Conservation (phyloP, 2,797 vertebrate species). For the Mus spretus region DNA sequence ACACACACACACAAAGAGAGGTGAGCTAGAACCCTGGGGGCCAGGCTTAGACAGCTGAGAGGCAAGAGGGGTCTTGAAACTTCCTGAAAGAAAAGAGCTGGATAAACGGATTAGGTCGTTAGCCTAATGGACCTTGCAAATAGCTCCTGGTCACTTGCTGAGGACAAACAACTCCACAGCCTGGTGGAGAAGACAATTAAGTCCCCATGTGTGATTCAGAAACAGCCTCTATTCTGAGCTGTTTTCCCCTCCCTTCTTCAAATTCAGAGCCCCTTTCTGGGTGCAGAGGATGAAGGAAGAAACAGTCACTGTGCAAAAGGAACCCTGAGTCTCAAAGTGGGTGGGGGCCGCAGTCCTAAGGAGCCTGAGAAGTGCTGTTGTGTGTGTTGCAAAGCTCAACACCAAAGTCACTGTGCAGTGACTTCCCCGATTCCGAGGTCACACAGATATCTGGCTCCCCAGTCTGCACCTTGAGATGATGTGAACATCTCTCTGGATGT, state of each 20-base stretch:
- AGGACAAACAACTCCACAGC: constrained; percentile 16
- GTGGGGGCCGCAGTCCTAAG: too few relatives aligned
- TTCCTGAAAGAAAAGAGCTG: neutral
- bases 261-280: neutral
- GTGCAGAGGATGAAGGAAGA: neutral
- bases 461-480: neutral
- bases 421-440: neutral
- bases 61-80: neutral
- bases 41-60: neutral
- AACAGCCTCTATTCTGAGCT: neutral
- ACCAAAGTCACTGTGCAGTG: too few relatives aligned
- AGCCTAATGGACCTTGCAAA: constrained; percentile 54
- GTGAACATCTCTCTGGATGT: neutral
- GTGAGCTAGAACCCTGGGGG: neutral
- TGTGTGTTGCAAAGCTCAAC: rapidly evolving
- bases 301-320: neutral
- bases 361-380: neutral
- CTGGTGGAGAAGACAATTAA: neutral
- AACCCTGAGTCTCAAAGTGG: neutral
- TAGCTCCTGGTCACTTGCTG: constrained; percentile 28
- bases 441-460: rapidly evolving
- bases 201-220: neutral
- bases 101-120: constrained; percentile 32
- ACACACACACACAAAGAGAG: neutral
- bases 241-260: neutral